Base-by-base conservation (phyloP, 64 coral and sea anemone species). In the Actinia equina region DNA sequence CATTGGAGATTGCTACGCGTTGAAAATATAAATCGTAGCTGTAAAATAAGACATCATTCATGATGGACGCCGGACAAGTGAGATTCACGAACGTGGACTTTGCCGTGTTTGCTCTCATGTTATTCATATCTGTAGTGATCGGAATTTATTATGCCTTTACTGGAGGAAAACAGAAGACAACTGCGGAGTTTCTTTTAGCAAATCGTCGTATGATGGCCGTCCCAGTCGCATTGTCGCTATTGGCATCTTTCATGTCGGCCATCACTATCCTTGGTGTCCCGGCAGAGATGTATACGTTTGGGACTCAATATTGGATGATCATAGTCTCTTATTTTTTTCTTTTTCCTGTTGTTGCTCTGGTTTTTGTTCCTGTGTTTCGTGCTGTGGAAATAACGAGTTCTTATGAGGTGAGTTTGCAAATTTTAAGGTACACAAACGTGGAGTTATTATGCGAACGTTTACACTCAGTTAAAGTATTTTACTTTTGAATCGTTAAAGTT, bases 201-300 rank as follows among this genome's bases (percentile, higher is more conserved):
- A 95, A 94, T 63, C 93, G 97, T 2, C 86, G 46, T 3, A 95
- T 99, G 93, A 99, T 93, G 97, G 85, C 69, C 19, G 26, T 99
- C 26, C 97, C 97, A 1, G 88, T 99, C 0, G 97, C 93, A 3
- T 51, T 99, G 54, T 99, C 97, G 8, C 63, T 99, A 9, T 85
- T 99, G 7, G 97, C 97, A 20, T 99, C 97, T 25, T 99, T 99
- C 85, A 99, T 99, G 97, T 99, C 97, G 7, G 97, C 93, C 14
- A 99, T 99, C 58, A 99, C 97, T 5, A 99, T 99, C 80, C 91
- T 99, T 82, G 97, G 97, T 86, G 97, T 99, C 10, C 97, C 97
- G 22, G 81, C 93, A 69, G 97, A 99, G 83, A 95, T 99, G 23
- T 99, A 99, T 80, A 95, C 86, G 0, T 99, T 84, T 89, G 97